Conservation (phyloP, 2,113 vertebrate species). For the Crotalus tigris region DNA sequence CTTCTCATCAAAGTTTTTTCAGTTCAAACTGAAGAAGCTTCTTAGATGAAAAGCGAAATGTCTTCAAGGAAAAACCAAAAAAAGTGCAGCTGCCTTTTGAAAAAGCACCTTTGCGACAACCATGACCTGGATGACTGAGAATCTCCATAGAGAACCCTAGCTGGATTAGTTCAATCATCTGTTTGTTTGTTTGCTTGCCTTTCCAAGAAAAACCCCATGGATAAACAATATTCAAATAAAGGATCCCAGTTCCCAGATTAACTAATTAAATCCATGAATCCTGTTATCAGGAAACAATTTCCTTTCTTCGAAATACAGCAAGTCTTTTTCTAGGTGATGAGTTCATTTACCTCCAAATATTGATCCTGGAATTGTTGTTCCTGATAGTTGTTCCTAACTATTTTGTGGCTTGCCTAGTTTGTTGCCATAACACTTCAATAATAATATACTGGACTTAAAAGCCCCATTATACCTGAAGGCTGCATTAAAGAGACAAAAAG, state of each 20-base stretch:
- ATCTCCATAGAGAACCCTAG: neutral
- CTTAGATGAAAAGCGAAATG: neutral
- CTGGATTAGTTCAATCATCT: neutral
- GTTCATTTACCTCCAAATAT: neutral
- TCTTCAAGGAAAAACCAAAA: neutral
- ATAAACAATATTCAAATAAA: neutral
- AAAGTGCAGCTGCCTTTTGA: neutral
- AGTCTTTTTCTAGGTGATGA: neutral
- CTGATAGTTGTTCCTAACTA: neutral
- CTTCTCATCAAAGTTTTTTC: too few species aligned
- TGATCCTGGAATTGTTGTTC: constrained; percentile 12
- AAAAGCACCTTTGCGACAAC: neutral
- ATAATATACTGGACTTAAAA: constrained; percentile 2
- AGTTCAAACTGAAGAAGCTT: neutral
- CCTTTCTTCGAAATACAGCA: constrained; percentile 24
- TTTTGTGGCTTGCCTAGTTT: neutral
- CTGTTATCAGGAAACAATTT: neutral
- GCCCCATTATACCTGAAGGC: constrained; percentile 6
- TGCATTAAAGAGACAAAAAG: constrained; percentile 23
- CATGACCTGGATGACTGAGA: neutral
- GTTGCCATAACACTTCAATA: constrained; percentile 3
- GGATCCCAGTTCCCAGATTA: neutral
- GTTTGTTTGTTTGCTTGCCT: neutral
- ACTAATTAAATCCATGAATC: neutral
- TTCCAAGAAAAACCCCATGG: neutral